Evolutionary conservation across 2,113 vertebrate species (phyloP).

Genomic region (Ameiurus melas): DNA sequence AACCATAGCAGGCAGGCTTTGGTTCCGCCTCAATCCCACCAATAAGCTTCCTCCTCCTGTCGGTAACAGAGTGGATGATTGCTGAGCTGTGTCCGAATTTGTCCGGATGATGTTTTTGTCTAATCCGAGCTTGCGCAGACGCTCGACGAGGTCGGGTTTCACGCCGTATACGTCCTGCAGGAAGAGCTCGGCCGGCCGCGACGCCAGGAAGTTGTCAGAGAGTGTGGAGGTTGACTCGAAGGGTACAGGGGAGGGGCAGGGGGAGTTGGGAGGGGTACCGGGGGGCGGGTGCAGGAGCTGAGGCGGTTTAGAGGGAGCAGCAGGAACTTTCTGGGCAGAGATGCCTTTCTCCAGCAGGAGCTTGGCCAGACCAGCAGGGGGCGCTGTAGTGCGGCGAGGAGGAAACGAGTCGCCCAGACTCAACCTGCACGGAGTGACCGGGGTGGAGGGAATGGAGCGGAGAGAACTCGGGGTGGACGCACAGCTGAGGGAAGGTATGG

Average conservation of each 20-base stretch:
- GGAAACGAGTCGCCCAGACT: conserved; percentile 84
- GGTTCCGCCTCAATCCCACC: conserved; percentile 88
- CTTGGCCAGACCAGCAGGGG: conserved; percentile 80
- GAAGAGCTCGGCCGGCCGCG: conserved; percentile 92
- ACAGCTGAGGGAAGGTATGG: conserved; percentile 18
- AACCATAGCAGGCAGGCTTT: conserved; percentile 89
- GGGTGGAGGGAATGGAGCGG: conserved; percentile 75
- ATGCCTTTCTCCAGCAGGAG: conserved; percentile 92
- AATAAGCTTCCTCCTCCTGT: conserved; percentile 81
- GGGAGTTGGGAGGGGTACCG: conserved; percentile 70
- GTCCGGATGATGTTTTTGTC: conserved; percentile 75
- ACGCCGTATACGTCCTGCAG: conserved; percentile 90
- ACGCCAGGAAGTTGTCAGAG: conserved; percentile 90
- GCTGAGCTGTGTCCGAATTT: conserved; percentile 60
- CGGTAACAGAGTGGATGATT: conserved; percentile 80
- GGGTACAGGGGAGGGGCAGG: conserved; percentile 73
- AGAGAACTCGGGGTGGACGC: conserved; percentile 76
- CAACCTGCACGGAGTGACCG: conserved; percentile 79
- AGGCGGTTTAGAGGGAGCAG: conserved; percentile 53
- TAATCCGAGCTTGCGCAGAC: conserved; percentile 87
- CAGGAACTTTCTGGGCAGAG: conserved; percentile 84
- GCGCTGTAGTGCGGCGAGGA: conserved; percentile 72
- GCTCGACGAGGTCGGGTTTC: conserved; percentile 82
- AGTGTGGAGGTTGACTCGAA: conserved; percentile 73
- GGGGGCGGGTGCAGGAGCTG: conserved; percentile 60